These are phyloP conservation scores for Chloromyia formosa DNA, from an alignment of 2,888 invertebrate genomes.

Conservation along the genomic window DNA sequence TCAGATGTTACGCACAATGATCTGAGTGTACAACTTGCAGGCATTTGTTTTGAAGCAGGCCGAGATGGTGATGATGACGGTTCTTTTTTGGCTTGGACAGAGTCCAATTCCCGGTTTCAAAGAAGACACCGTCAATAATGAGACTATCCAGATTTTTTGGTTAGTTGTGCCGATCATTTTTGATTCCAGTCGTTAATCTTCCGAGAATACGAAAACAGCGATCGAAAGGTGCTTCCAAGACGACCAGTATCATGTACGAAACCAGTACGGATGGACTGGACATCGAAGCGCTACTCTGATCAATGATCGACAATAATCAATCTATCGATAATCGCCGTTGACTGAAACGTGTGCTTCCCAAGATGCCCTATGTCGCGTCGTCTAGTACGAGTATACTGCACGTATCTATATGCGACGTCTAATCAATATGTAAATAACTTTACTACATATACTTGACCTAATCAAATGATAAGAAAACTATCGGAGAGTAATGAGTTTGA, in stretches of 20 bases:
- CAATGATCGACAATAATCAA: slow-evolving; percentile 32
- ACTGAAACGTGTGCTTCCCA: slow-evolving; percentile 12
- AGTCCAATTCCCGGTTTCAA: not conserved
- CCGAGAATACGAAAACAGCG: slow-evolving; percentile 24
- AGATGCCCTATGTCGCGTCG: not conserved
- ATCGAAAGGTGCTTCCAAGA: slow-evolving; percentile 24
- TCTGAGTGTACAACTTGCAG: not conserved
- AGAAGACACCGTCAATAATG: slow-evolving; percentile 19
- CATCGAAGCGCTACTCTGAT: slow-evolving; percentile 22
- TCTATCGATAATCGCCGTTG: slow-evolving; percentile 23
- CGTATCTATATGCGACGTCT: too few relatives aligned
- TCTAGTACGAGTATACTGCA: too few relatives aligned
- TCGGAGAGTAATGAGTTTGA: too few relatives aligned
- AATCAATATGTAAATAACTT: too few relatives aligned
- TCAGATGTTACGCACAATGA: not conserved
- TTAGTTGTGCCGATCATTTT: not conserved
- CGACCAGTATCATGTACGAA: slow-evolving; percentile 11
- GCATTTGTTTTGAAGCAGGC: not conserved
- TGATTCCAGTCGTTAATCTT: slow-evolving; percentile 26
- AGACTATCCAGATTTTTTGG: slow-evolving; percentile 4
- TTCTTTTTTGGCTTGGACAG: too few relatives aligned
- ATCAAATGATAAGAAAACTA: too few relatives aligned
- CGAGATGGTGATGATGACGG: not conserved
- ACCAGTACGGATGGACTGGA: not conserved
- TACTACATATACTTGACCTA: too few relatives aligned